Evolutionary conservation across 2,113 vertebrate species (phyloP).

Genomic region (Cololabis saira): DNA sequence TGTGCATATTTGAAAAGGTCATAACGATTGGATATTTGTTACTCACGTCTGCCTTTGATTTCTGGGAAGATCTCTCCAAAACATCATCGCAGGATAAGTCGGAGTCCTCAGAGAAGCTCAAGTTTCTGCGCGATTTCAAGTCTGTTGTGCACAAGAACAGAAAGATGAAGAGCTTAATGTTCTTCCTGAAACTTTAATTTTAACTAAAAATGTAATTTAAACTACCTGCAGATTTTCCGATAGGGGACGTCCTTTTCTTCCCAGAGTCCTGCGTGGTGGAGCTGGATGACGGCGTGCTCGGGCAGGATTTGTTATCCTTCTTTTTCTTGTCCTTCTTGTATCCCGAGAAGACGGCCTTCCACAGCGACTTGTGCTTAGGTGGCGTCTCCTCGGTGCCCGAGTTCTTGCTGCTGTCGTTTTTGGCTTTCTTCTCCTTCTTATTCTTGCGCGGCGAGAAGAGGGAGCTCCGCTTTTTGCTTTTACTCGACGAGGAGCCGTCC

Average conservation of each 20-base stretch:
- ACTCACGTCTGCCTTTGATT: conserved; percentile 92
- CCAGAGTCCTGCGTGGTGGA: conserved; percentile 89
- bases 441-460: conserved; percentile 96
- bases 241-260: conserved; percentile 81
- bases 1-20: neutral
- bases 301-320: conserved; percentile 90
- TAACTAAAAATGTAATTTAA: neutral
- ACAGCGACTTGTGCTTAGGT: conserved; percentile 91
- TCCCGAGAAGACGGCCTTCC: conserved; percentile 96
- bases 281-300: conserved; percentile 93
- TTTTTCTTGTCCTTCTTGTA: conserved; percentile 98
- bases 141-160: conserved; percentile 77
- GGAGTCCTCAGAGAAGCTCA: conserved; percentile 96
- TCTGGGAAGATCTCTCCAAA: conserved; percentile 93
- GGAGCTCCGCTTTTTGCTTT: conserved; percentile 93
- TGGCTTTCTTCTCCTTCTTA: conserved; percentile 96
- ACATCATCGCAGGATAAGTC: conserved; percentile 96
- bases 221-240: conserved; percentile 85
- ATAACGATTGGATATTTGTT: neutral
- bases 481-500: conserved; percentile 87
- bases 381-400: conserved; percentile 83
- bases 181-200: neutral
- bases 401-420: conserved; percentile 83
- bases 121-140: conserved; percentile 87
- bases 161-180: neutral